Base-by-base conservation (phyloP, 2,797 vertebrate genomes). In the Zalophus californianus region DNA sequence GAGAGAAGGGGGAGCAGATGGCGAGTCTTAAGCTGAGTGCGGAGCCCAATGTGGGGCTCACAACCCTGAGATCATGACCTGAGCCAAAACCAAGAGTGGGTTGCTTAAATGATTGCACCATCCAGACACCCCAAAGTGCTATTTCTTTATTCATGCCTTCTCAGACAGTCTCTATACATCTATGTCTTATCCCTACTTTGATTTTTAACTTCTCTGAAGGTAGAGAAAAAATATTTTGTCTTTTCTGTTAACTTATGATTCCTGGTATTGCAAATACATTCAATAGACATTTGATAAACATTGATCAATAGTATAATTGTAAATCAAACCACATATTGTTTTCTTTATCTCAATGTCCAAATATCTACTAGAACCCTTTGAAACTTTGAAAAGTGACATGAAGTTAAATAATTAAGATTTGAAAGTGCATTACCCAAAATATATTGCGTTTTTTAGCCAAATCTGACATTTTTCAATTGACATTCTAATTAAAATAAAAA, bases 401-500 rank as follows among this genome's bases (percentile, higher is more conserved):
- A 95, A 72, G 78, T 3, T 52, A 87, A 15, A 90, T 84, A 70
- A 86, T 64, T 72, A 86, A 85, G 6, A 4, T 90, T 66, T 29
- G 27, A 66, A 90, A 97, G 7, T 70, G 3, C 9, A n/a, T 75
- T 68, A 56, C 18, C 9, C 1, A 87, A 14, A 94, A 86, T 48
- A 14, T 4, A 27, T 29, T 82, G 18, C 70, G 32, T 41, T 90
- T 92, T 90, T 77, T 27, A 88, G 72, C 1, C 38, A 83, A 38
- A n/a, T 32, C 14, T 68, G 64, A 68, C 8, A 68, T 68, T 68
- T 35, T 68, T 68, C 64, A 35, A 35, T 23, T 95, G 23, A 13
- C 9, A 56, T 90, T 86, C 29, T 75, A 90, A 90, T 87, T 94
- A 87, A 86, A 84, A 83, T 78, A 11, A 56, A 88, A 41, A 85